Evolutionary conservation across 2,113 vertebrate genomes (phyloP).

Genomic region (Nipponia nippon): DNA sequence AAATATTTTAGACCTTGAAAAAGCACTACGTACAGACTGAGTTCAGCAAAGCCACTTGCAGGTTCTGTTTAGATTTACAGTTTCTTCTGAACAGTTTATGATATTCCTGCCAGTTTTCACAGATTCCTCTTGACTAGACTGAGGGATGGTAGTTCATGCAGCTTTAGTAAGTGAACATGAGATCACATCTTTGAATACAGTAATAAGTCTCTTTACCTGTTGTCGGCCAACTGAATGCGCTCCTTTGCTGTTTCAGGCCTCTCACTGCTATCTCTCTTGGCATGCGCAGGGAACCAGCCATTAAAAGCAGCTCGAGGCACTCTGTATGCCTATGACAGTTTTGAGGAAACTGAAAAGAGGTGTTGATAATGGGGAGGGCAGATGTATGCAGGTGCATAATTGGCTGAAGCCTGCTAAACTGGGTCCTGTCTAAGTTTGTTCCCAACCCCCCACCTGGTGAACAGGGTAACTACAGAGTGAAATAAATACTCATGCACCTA

Average conservation of each 20-base stretch:
- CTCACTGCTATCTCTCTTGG: neutral
- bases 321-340: neutral
- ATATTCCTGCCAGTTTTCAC: neutral
- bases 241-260: neutral
- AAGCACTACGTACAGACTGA: neutral
- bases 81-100: neutral
- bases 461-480: neutral
- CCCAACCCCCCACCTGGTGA: neutral
- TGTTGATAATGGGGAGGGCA: neutral
- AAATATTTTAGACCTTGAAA: too few relatives aligned
- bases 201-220: neutral
- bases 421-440: neutral
- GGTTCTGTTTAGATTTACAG: neutral
- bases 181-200: neutral
- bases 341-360: neutral
- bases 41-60: neutral
- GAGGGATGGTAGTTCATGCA: neutral
- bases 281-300: neutral
- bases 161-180: neutral
- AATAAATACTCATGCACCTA: neutral
- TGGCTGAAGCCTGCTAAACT: neutral
- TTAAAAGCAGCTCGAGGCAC: neutral
- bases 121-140: neutral
- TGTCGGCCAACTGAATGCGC: neutral
- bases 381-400: neutral